Percentiles rank a stretch among this genome's conserved stretches.
phyloP scores from a whole-genome alignment of 2,888 invertebrate species.

The Drosophila nigricruria region DNA sequence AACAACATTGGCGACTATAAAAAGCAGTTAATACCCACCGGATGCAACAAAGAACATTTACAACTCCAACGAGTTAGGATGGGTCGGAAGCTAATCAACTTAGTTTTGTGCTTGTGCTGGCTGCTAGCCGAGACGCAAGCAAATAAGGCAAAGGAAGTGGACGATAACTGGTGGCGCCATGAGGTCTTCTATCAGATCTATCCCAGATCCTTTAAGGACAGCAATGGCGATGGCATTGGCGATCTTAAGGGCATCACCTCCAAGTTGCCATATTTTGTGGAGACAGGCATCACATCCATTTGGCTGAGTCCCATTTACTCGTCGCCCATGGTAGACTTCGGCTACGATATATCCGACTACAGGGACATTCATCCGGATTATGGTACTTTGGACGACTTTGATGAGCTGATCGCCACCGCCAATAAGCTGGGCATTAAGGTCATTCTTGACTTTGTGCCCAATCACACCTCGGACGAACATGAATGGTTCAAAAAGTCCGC shows the following conservation, averaged over 20 bases:
- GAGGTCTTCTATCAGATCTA: slow-evolving; percentile 92
- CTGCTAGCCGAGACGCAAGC: slow-evolving; percentile 4
- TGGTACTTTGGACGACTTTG: slow-evolving; percentile 90
- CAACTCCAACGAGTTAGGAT: slow-evolving; percentile 36
- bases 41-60: slow-evolving; percentile 35
- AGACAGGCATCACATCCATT: slow-evolving; percentile 89
- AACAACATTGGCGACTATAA: slow-evolving; percentile 54
- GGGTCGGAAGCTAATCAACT: slow-evolving; percentile 28
- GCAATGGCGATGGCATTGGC: slow-evolving; percentile 90
- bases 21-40: slow-evolving; percentile 29
- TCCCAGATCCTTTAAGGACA: slow-evolving; percentile 92
- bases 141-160: slow-evolving; percentile 9
- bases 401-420: slow-evolving; percentile 87
- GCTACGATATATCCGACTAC: slow-evolving; percentile 91
- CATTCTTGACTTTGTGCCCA: slow-evolving; percentile 89
- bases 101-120: slow-evolving; percentile 21
- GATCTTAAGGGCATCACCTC: slow-evolving; percentile 88
- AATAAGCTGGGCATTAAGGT: slow-evolving; percentile 87
- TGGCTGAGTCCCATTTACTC: slow-evolving; percentile 90
- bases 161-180: slow-evolving; percentile 90
- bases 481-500: slow-evolving; percentile 91
- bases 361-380: slow-evolving; percentile 89
- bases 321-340: slow-evolving; percentile 91
- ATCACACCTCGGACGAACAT: slow-evolving; percentile 90
- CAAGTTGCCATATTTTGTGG: slow-evolving; percentile 88